Percentiles rank a stretch among this genome's conserved stretches.
Conservation (phyloP, 1,140 invertebrate species). For the Mesaphorura yosii region DNA sequence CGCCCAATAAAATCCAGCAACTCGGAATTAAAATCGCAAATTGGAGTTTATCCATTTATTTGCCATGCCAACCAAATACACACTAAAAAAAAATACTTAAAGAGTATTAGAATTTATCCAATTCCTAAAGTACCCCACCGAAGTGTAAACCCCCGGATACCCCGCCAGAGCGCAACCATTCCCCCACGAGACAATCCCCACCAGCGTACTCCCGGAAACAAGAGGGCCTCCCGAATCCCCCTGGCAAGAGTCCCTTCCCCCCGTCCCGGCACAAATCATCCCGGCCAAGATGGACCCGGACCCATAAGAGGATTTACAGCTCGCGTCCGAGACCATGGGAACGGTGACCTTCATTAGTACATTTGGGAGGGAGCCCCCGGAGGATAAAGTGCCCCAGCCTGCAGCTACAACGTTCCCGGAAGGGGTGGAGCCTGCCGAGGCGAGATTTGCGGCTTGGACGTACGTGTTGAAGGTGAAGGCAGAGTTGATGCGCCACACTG, state of each 20-base stretch:
- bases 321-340: slow-evolving; percentile 13
- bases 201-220: not conserved
- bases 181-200: slow-evolving; percentile 38
- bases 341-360: slow-evolving; percentile 19
- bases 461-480: slow-evolving; percentile 31
- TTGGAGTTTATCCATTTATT: too few species aligned
- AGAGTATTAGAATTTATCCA: too few species aligned
- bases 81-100: too few species aligned
- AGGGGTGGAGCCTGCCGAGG: slow-evolving; percentile 11
- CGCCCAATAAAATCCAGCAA: too few species aligned
- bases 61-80: too few species aligned
- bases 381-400: slow-evolving; percentile 17
- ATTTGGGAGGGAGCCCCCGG: slow-evolving; percentile 1
- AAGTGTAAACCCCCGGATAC: too few species aligned
- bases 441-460: slow-evolving; percentile 31
- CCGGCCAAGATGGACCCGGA: not conserved
- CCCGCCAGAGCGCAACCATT: slow-evolving; percentile 73
- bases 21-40: too few species aligned
- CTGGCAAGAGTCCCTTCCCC: slow-evolving; percentile 67
- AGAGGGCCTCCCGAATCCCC: slow-evolving; percentile 35
- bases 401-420: not conserved
- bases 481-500: slow-evolving; percentile 32
- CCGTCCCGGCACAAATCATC: slow-evolving; percentile 38
- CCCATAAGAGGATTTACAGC: slow-evolving; percentile 18
- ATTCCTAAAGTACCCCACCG: too few species aligned